Base-by-base conservation (phyloP, 2,113 vertebrate genomes). In the Mus pahari region DNA sequence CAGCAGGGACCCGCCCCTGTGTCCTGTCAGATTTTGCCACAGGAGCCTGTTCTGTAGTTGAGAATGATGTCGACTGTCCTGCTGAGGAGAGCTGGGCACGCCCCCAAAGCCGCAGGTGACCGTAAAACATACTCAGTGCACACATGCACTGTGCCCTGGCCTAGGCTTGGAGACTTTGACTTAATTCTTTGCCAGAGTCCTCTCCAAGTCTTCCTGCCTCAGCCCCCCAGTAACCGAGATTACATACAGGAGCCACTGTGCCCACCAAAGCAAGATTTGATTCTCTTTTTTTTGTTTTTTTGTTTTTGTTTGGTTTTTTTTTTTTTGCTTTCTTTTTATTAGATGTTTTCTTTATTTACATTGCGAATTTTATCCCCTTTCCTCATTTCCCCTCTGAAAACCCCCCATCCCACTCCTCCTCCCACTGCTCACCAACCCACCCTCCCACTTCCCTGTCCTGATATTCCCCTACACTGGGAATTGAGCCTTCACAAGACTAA, bases 111-210 rank as follows among this genome's bases (percentile, higher is more conserved):
- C 2, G 4, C 28, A 20, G 7, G 13, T 62, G 39, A 26, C 10
- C 58, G 22, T 24, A 20, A 77, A 89, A 19, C 24, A 3, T 74
- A 0, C 26, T 75, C 36, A 12, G 39, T 7, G 66, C 31, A 39
- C 58, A 33, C 17, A 8, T 36, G 7, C 4, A 0, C 70, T 16
- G 8, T 36, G 6, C 22, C 82, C 73, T 19, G 64, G 26, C 39
- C 28, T 48, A 33, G n/a, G 20, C n/a, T 96, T 73, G 78, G 66
- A 58, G 53, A n/a, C 84, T 95, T 33, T 95, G 28, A 19, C 14
- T 50, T 91, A 83, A 45, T 90, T 28, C 68, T 42, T 73, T n/a
- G 75, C 7, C 39, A n/a, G 64, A 39, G 31, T 89, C 16, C 22
- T 50, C 42, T 64, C 33, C 17, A 36, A 36, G 45, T 50, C n/a